A percentile compares a stretch with the other conserved stretches of the same genome.
Conservation (phyloP, 2,888 invertebrate species). For the Pseudoips prasinana region DNA sequence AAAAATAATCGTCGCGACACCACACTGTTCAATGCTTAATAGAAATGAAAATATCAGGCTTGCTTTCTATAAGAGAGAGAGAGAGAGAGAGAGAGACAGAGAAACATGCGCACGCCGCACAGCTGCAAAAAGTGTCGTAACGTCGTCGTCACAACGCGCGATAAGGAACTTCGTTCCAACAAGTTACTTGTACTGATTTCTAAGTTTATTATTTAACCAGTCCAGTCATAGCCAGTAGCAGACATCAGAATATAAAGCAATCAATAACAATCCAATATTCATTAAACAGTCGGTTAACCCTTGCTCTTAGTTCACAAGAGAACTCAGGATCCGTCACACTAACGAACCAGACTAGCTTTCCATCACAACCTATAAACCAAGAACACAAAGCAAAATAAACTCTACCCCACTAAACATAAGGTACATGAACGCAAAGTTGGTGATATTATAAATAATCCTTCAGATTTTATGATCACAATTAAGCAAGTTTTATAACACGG, state of each 20-base stretch:
- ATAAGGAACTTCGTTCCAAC: too few relatives aligned
- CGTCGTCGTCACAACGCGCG: too few relatives aligned
- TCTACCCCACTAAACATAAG: conserved; percentile 4
- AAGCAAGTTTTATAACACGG: conserved; percentile 63
- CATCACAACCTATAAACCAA: conserved; percentile 11
- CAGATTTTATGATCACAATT: conserved; percentile 66
- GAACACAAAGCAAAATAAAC: conserved; percentile 12
- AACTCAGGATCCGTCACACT: conserved; percentile 46
- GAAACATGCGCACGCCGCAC: too few relatives aligned
- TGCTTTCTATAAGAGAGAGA: too few relatives aligned
- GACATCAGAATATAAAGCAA: conserved; percentile 31
- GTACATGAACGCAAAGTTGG: conserved; percentile 1
- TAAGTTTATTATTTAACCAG: too few relatives aligned
- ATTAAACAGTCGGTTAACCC: conserved; percentile 40
- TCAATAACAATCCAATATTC: conserved; percentile 51
- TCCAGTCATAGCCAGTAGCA: conserved; percentile 25
- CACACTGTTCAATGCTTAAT: too few relatives aligned
- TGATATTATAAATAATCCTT: conserved; percentile 41
- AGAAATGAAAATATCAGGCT: too few relatives aligned
- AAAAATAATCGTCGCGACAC: too few relatives aligned
- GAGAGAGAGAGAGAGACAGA: too few relatives aligned
- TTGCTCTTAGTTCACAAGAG: conserved; percentile 42
- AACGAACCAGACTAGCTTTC: conserved; percentile 46
- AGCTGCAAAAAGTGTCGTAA: too few relatives aligned
- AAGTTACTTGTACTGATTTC: too few relatives aligned